Base-by-base conservation (phyloP, 1,140 invertebrate genomes). In the Solenopsis fugax region DNA sequence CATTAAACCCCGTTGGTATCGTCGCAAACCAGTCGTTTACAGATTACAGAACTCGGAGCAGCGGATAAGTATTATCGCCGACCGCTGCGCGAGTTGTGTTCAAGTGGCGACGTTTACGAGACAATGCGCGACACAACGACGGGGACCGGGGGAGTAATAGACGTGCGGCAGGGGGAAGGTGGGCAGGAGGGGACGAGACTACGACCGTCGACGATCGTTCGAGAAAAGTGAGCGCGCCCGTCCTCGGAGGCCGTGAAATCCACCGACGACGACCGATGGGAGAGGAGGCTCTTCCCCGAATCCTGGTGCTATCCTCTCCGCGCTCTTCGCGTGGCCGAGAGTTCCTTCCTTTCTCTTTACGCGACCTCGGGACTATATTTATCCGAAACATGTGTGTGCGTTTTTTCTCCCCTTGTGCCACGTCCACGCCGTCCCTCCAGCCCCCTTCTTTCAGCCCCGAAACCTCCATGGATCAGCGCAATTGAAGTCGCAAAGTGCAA, bases 351-450 rank as follows among this genome's bases (percentile, higher is more conserved):
- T 87, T 88, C 56, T 86, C 73, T 84, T 78, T 75, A 34, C 86
- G 41, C 67, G 73, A 78, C 80, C 81, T 89, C 85, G 81, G 34
- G 71, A 89, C 78, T 92, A 91, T 92, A 91, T 91, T 91, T 92
- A 91, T 75, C 52, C 81, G 65, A 88, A 91, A 88, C 85, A 80
- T 71, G 58, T 54, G 58, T 69, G 16, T 54, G 58, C 62, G 16
- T 82, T 73, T 84, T 90, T 81, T 69, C 45, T 64, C 56, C 75
- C 67, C 52, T 82, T 82, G 60, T 78, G 24, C 50, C 16, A 24
- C 50, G 29, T 48, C 18, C 41, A 34, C 67, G 29, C 18, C 48
- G 62, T 18, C 37, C 37, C 45, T 18, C 29, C 29, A 29, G n/a
- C 29, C 50, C 13, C 52, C n/a, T 24, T 10, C 21, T 21, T 9